Conservation (phyloP, 2,797 vertebrate species). For the Synaphobranchus kaupii region DNA sequence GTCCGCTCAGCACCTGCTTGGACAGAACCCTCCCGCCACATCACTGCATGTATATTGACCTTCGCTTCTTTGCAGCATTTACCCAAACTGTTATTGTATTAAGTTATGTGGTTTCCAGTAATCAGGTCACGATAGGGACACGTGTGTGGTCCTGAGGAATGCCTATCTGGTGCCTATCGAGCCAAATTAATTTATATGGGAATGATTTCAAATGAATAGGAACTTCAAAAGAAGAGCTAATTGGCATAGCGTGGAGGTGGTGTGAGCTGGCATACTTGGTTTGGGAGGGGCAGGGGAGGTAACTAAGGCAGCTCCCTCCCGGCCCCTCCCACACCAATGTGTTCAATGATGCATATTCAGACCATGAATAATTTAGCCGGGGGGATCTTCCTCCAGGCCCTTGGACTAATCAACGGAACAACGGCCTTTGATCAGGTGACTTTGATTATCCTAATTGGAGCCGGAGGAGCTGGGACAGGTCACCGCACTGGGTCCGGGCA, state of each 20-base stretch:
- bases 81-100: slow-evolving; percentile 66
- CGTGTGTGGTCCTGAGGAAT: slow-evolving; percentile 64
- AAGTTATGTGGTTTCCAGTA: slow-evolving; percentile 71
- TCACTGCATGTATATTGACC: slow-evolving; percentile 45
- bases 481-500: background rate
- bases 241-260: slow-evolving; percentile 71
- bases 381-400: slow-evolving; percentile 61
- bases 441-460: background rate
- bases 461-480: background rate
- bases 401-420: background rate
- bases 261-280: slow-evolving; percentile 51
- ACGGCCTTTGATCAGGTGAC: background rate
- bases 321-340: slow-evolving; percentile 49
- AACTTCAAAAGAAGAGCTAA: slow-evolving; percentile 54
- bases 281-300: slow-evolving; percentile 48
- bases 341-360: slow-evolving; percentile 50
- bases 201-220: slow-evolving; percentile 40
- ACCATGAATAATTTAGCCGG: slow-evolving; percentile 65
- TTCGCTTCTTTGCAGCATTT: slow-evolving; percentile 56
- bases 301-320: slow-evolving; percentile 47
- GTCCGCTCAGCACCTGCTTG: slow-evolving; percentile 29
- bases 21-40: slow-evolving; percentile 1
- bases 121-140: slow-evolving; percentile 68
- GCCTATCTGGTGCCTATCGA: slow-evolving; percentile 69
- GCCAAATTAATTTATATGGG: slow-evolving; percentile 68